A percentile compares a stretch with the other conserved stretches of the same genome.
phyloP scores from a whole-genome alignment of 64 coral and sea anemone genomes.

The Dendronephthya gigantea region DNA sequence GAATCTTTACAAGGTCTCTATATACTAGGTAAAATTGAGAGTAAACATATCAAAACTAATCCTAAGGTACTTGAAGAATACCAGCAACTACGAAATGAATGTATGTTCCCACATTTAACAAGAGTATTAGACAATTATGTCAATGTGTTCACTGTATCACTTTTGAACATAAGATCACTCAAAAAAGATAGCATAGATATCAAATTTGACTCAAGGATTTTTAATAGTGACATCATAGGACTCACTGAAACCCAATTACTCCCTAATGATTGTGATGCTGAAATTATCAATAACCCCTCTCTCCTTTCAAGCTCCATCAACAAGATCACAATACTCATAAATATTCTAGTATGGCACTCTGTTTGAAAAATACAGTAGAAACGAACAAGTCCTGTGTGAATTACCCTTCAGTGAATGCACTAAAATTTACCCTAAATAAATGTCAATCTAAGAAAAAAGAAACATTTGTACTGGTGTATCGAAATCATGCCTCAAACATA shows the following conservation, averaged over 20 bases:
- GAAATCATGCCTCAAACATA: neutral
- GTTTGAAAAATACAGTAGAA: neutral
- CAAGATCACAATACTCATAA: neutral
- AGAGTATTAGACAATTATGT: neutral
- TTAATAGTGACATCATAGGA: neutral
- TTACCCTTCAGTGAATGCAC: neutral
- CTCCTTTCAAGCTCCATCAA: neutral
- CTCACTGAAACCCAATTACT: neutral
- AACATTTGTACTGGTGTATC: neutral
- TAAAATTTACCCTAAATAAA: neutral
- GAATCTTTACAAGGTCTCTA: conserved; percentile 8
- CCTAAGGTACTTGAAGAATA: neutral
- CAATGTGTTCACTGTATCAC: neutral
- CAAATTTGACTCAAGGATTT: neutral
- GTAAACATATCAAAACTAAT: conserved; percentile 12
- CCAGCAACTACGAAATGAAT: neutral
- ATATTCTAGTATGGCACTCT: neutral
- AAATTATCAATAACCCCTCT: neutral
- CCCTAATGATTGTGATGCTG: neutral
- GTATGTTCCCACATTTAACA: neutral
- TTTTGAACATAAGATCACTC: neutral
- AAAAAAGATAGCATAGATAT: conserved; percentile 7
- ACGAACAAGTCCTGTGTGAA: neutral
- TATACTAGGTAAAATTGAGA: conserved; percentile 1
- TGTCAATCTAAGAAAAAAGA: neutral